Conservation (phyloP, 2,888 invertebrate species). For the Carcina quercana region DNA sequence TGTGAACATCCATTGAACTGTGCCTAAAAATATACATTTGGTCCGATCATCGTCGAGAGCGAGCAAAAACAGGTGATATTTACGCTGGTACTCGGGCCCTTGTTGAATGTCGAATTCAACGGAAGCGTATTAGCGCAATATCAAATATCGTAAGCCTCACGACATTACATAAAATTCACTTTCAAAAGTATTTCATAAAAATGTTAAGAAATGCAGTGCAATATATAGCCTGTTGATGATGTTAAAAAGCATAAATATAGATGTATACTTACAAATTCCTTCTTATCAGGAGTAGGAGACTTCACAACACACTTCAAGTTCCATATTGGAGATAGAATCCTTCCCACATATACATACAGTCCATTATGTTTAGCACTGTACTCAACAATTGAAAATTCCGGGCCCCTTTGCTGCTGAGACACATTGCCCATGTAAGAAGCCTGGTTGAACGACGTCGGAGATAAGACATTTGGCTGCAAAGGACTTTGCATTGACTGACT, state of each 20-base stretch:
- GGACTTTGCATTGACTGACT: constrained; percentile 48
- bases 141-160: no score
- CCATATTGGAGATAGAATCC: constrained; percentile 94
- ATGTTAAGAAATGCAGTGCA: neutral
- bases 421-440: constrained; percentile 49
- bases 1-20: no score
- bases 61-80: no score
- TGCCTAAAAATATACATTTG: no score
- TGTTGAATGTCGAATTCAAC: no score
- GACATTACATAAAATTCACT: no score
- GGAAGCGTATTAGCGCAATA: no score
- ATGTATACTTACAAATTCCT: constrained; percentile 70
- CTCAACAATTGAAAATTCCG: constrained; percentile 55
- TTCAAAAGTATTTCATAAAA: no score
- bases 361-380: constrained; percentile 91
- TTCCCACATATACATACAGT: constrained; percentile 90
- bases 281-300: constrained; percentile 63
- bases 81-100: no score
- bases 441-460: constrained; percentile 51
- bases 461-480: constrained; percentile 47
- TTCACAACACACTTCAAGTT: constrained; percentile 82
- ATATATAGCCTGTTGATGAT: neutral
- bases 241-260: neutral
- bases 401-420: constrained; percentile 50
- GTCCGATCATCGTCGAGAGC: no score